Conservation (phyloP, 2,888 invertebrate genomes). For the Pseudococcus longispinus region DNA sequence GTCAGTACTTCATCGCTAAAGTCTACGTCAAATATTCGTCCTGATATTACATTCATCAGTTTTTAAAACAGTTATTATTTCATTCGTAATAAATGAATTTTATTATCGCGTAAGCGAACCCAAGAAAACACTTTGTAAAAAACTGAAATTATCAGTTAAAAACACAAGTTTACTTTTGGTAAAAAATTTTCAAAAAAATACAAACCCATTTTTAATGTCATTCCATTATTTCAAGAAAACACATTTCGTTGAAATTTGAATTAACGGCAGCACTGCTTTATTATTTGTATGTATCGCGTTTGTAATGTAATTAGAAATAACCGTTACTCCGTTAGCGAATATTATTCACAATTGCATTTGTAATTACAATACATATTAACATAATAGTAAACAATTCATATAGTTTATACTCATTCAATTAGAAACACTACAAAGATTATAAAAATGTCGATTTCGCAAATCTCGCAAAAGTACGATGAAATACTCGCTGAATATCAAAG, state of each 20-base stretch:
- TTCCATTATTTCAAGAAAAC: too few species aligned
- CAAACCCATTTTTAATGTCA: too few species aligned
- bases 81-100: too few species aligned
- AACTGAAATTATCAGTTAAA: not conserved
- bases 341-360: not conserved
- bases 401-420: not conserved
- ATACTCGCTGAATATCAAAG: not conserved
- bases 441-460: constrained; percentile 6
- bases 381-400: not conserved
- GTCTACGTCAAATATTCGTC: too few species aligned
- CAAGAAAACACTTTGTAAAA: too few species aligned
- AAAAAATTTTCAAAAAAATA: not conserved
- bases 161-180: not conserved
- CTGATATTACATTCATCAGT: too few species aligned
- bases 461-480: not conserved
- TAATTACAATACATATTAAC: not conserved
- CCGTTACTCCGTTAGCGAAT: not conserved
- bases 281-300: not conserved
- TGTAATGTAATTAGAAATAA: not conserved
- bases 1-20: too few species aligned
- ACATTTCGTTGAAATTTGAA: not conserved
- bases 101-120: too few species aligned
- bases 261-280: not conserved
- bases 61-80: too few species aligned
- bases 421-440: not conserved